Percentiles rank a stretch among this genome's conserved stretches.
phyloP scores from a whole-genome alignment of 2,888 invertebrate species.

The Sarcophaga caerulescens region DNA sequence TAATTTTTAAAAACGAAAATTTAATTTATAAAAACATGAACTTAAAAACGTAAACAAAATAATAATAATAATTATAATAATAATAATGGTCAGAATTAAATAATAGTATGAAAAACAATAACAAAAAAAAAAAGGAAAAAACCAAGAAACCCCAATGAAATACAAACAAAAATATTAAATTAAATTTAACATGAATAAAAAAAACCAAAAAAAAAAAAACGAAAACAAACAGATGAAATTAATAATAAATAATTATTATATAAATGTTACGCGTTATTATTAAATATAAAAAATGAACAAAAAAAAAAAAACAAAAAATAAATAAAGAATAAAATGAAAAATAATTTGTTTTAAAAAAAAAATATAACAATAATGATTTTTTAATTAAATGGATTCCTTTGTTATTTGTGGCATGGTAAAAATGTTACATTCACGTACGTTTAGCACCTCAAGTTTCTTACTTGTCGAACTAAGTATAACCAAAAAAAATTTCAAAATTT shows the following conservation, averaged over 20 bases:
- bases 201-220: conserved; percentile 70
- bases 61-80: conserved; percentile 25
- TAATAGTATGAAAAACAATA: neutral
- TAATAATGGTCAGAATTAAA: neutral
- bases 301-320: conserved; percentile 52
- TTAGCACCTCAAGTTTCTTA: no score
- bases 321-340: conserved; percentile 73
- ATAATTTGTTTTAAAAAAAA: conserved; percentile 80
- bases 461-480: no score
- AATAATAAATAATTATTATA: conserved; percentile 79
- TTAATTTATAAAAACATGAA: conserved; percentile 68
- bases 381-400: conserved; percentile 4
- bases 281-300: conserved; percentile 83
- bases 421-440: no score
- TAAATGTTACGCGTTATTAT: conserved; percentile 88
- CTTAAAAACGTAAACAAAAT: conserved; percentile 44
- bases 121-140: neutral
- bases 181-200: conserved; percentile 56
- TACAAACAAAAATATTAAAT: neutral
- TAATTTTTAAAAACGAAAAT: conserved; percentile 51
- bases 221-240: conserved; percentile 64
- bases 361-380: conserved; percentile 32
- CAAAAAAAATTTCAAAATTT: no score
- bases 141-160: neutral
- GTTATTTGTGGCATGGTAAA: no score